Evolutionary conservation across 2,113 vertebrate species (phyloP), one percentile per base, ranked within the genome.

Genomic region (Megatriorchis doriae): DNA sequence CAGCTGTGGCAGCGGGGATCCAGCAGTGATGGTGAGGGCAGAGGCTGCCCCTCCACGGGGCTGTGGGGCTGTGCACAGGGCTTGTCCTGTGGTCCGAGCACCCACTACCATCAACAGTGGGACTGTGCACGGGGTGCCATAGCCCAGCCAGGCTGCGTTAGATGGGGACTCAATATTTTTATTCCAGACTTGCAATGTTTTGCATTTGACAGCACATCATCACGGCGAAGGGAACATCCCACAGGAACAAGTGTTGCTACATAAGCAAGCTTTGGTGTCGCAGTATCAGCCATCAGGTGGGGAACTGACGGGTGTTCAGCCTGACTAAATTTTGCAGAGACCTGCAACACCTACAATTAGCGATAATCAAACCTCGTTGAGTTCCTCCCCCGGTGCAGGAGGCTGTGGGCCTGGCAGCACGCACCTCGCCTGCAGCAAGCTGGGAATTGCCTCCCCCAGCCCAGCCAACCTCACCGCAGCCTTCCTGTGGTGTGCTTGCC

Each of bases 401-500:
- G 68, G 27, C 73, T 22, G 81, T 16, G 75, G 52, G 74, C 21
- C 42, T 40, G 42, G 21, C 1, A 10, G 63, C 13, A 77, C 7
- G 8, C 23, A 16, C n/a, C 48, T 61, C 0, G 1, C 36, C 79
- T 34, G 53, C 65, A 26, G 61, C 3, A 3, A 52, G 62, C 7
- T 3, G 5, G n/a, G 56, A 48, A 20, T 17, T 17, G 27, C 29
- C 22, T 65, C 34, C 29, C 36, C 25, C 47, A 52, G 52, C 36
- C 12, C 68, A 6, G 56, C 27, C n/a, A 5, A 2, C 32, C 14
- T 7, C n/a, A 2, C 7, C 1, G 3, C 58, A 53, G 43, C 15
- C 29, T 38, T 9, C 9, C 5, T 0, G 4, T 2, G 9, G 48
- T 5, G 7, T 1, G 7, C 21, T 21, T 13, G 7, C 55, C 1